phyloP scores from a whole-genome alignment of 2,888 invertebrate genomes.

The Cerastoderma edule region DNA sequence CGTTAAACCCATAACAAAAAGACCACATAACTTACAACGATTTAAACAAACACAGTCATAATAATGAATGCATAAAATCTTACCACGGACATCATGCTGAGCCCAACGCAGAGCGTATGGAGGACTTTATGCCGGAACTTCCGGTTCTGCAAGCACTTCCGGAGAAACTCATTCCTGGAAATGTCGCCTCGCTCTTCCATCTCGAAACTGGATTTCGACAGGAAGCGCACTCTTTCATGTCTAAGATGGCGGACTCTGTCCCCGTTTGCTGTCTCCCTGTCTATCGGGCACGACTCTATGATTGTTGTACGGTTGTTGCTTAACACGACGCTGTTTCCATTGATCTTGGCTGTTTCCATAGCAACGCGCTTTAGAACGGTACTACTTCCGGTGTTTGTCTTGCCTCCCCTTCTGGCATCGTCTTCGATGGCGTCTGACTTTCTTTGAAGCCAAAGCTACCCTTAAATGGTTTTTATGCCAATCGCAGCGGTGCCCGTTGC shows the following conservation, averaged over 20 bases:
- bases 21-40: too few species aligned
- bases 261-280: slow-evolving; percentile 12
- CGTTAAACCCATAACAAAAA: too few species aligned
- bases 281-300: slow-evolving; percentile 9
- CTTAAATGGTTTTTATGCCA: too few species aligned
- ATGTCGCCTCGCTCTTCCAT: neutral
- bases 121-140: slow-evolving; percentile 15
- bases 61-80: too few species aligned
- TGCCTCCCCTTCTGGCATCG: slow-evolving; percentile 14
- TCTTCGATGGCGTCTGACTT: too few species aligned
- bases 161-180: slow-evolving; percentile 4
- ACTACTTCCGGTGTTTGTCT: too few species aligned
- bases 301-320: slow-evolving; percentile 22
- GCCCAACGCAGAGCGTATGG: slow-evolving; percentile 21
- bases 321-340: slow-evolving; percentile 23
- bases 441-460: too few species aligned
- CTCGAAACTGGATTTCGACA: slow-evolving; percentile 17
- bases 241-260: slow-evolving; percentile 18
- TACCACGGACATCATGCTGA: slow-evolving; percentile 24
- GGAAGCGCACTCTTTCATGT: slow-evolving; percentile 13
- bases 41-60: too few species aligned
- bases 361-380: neutral
- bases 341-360: slow-evolving; percentile 21
- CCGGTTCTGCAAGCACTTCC: slow-evolving; percentile 1
- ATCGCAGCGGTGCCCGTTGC: too few species aligned